Percentiles rank a stretch among this genome's conserved stretches.
Conservation (phyloP, 2,113 vertebrate genomes). For the Podiceps cristatus region DNA sequence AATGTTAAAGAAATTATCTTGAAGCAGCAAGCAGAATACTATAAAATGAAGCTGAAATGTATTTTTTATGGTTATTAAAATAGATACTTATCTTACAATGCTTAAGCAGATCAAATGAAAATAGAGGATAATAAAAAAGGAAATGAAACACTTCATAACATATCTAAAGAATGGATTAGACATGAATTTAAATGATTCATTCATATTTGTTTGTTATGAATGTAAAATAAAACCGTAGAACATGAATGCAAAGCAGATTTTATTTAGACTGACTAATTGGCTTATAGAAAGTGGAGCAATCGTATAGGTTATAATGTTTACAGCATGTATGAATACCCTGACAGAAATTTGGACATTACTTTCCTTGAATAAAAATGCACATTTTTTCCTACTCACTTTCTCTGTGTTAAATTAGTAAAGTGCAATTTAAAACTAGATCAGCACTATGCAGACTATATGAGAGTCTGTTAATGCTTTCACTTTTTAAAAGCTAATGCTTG, state of each 20-base stretch:
- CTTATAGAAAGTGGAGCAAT: neutral
- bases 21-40: neutral
- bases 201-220: neutral
- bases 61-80: neutral
- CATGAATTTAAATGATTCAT: constrained; percentile 8
- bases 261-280: neutral
- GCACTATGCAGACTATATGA: neutral
- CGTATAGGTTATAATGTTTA: neutral
- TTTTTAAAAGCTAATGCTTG: neutral
- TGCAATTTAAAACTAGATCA: neutral
- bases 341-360: neutral
- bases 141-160: constrained; percentile 1
- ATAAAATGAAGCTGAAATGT: neutral
- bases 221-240: constrained; percentile 8
- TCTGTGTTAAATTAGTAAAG: neutral
- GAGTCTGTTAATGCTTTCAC: neutral
- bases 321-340: neutral
- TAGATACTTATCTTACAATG: neutral
- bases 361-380: neutral
- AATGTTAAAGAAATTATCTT: constrained; percentile 28
- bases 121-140: neutral
- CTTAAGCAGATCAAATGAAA: constrained; percentile 28
- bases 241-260: neutral
- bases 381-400: neutral
- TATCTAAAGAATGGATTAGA: neutral